Evolutionary conservation across 2,113 vertebrate species (phyloP), one percentile per base, ranked within the genome.

Genomic region (Tympanuchus pallidicinctus): DNA sequence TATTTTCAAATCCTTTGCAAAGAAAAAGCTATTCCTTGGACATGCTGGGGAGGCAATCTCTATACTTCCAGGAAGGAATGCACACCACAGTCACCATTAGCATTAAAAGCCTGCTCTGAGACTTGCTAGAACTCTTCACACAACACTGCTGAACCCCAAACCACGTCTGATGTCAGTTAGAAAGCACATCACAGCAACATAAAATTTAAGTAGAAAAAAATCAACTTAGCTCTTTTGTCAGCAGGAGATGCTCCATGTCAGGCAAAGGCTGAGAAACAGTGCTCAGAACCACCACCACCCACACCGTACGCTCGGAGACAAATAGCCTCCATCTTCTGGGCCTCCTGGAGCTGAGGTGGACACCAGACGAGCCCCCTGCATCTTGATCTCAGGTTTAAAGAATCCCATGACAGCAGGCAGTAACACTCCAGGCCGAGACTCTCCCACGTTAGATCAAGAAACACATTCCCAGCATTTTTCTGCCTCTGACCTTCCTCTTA

Each of bases 401-500:
- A 63, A 57, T 32, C 11, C 43, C 52, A 2, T 78, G 32, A 60
- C 54, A 82, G 52, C 88, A 78, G 32, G 30, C 82, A 92, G 27
- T 63, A 79, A 91, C 10, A 54, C 13, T 82, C 34, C 61, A 79
- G 74, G 22, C 75, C 65, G 59, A 10, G 19, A 69, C 42, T 86
- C 82, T 59, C 45, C 76, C 92, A 79, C n/a, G 0, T 92, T 66
- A 66, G 67, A 96, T 89, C 90, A 92, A 92, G 83, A 94, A 96
- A 95, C 86, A 90, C 95, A 97, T 96, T 96, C 96, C 80, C 93
- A 80, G 78, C 81, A 96, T 97, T 95, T 73, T 97, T 96, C 80
- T 95, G 88, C 59, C 36, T 94, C 94, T 94, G 91, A 96, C 93
- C 88, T 94, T 85, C 65, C 43, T 57, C 77, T 92, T 96, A 96